Evolutionary conservation across 2,888 invertebrate genomes (phyloP).

Genomic region (Mythimna loreyi): DNA sequence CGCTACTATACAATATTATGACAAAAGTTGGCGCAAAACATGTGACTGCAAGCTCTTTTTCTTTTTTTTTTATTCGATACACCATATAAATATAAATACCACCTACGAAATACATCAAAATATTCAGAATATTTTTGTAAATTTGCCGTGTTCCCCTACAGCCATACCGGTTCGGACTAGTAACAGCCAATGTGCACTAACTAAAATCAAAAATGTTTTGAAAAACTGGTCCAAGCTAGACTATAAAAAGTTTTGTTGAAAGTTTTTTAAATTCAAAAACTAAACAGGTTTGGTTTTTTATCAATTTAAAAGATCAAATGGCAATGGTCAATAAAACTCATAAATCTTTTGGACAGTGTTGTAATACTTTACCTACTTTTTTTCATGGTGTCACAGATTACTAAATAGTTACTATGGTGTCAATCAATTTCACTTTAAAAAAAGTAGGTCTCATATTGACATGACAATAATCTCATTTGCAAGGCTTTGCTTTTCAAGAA

Average conservation of each 20-base stretch:
- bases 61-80: background rate
- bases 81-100: too few relatives aligned
- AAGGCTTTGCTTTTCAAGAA: background rate
- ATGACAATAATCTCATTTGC: background rate
- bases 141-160: background rate
- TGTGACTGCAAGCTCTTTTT: slow-evolving; percentile 7
- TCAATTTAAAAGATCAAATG: too few relatives aligned
- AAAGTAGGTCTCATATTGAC: too few relatives aligned
- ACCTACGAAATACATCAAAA: slow-evolving; percentile 5
- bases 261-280: too few relatives aligned
- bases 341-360: background rate
- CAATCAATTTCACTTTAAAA: too few relatives aligned
- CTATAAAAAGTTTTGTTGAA: background rate
- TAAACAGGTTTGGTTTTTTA: too few relatives aligned
- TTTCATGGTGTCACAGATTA: background rate
- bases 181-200: background rate
- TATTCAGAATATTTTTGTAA: background rate
- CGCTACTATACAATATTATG: background rate
- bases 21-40: background rate
- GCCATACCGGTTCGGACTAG: background rate
- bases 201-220: background rate
- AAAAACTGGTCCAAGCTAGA: background rate
- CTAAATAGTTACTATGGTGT: too few relatives aligned
- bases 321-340: background rate
- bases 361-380: background rate